Conservation (phyloP, 2,888 invertebrate genomes). For the Euplexia lucipara region DNA sequence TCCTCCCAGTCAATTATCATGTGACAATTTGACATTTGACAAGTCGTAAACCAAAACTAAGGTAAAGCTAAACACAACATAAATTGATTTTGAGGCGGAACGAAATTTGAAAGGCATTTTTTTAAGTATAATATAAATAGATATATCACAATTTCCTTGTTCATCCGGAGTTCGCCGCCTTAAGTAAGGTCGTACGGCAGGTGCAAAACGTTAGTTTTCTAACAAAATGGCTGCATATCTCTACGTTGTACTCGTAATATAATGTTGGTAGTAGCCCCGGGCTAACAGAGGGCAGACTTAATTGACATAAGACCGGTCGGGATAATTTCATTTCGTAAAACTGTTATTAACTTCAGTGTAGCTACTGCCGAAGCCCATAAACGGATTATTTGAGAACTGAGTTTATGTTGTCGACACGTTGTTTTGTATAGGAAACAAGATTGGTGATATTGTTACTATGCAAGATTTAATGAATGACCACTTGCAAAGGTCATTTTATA, state of each 20-base stretch:
- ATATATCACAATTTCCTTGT: no score
- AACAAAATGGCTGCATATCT: slow-evolving; percentile 64
- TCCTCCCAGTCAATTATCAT: no score
- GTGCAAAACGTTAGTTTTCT: slow-evolving; percentile 63
- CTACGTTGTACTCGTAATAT: slow-evolving; percentile 52
- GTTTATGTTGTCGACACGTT: slow-evolving; percentile 8
- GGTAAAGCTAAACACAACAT: no score
- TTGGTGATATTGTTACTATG: neutral
- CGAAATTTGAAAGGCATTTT: no score
- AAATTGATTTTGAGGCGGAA: no score
- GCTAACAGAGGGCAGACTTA: slow-evolving; percentile 66
- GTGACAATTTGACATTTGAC: no score
- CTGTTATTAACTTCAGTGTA: slow-evolving; percentile 71
- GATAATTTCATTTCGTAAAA: slow-evolving; percentile 67
- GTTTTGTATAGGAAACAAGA: neutral
- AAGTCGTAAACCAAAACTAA: no score
- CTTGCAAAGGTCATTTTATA: no score
- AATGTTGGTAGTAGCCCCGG: slow-evolving; percentile 35
- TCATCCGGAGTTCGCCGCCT: no score
- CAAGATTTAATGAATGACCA: neutral
- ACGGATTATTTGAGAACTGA: slow-evolving; percentile 28
- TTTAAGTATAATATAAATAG: no score
- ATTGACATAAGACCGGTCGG: slow-evolving; percentile 68
- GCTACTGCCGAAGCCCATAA: slow-evolving; percentile 12
- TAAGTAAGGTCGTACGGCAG: slow-evolving; percentile 44